Percentiles rank a stretch among this genome's conserved stretches.
These are phyloP conservation scores for Beaufortia kweichowensis DNA, from an alignment of 2,113 vertebrate genomes.

Conservation along the genomic window DNA sequence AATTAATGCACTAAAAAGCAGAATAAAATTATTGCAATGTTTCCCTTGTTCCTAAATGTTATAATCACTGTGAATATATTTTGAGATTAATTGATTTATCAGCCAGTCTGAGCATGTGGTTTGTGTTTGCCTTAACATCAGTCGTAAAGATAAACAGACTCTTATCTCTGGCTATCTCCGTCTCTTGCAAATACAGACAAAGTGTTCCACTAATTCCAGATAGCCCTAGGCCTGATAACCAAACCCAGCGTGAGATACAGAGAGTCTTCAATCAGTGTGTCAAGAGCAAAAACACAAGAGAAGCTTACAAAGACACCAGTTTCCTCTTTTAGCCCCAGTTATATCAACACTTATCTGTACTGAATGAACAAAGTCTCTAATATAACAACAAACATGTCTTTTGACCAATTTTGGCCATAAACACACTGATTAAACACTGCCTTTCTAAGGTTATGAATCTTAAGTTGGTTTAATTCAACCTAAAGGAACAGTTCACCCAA, in stretches of 20 bases:
- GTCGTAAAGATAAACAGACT: not conserved
- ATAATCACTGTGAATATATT: not conserved
- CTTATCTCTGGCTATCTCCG: conserved; percentile 15
- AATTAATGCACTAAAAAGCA: conserved; percentile 10
- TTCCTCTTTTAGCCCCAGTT: not conserved
- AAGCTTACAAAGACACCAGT: not conserved
- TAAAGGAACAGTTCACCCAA: no score
- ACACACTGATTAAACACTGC: not conserved
- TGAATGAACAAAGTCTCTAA: not conserved
- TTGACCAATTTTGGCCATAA: not conserved
- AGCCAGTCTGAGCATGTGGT: not conserved
- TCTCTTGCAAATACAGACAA: conserved; percentile 17
- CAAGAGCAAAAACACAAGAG: not conserved
- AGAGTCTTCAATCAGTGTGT: conserved; percentile 15
- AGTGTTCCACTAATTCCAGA: conserved; percentile 31
- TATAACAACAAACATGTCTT: conserved; percentile 17
- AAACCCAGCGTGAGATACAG: conserved; percentile 3
- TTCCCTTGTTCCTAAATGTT: not conserved
- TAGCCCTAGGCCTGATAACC: conserved; percentile 20
- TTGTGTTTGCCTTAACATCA: conserved; percentile 9
- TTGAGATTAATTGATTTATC: not conserved
- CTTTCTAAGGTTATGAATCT: not conserved
- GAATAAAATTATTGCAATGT: not conserved
- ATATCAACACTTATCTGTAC: conserved; percentile 1
- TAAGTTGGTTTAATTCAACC: not conserved